phyloP scores from a whole-genome alignment of 2,888 invertebrate species.

The Drosophila koepferae region DNA sequence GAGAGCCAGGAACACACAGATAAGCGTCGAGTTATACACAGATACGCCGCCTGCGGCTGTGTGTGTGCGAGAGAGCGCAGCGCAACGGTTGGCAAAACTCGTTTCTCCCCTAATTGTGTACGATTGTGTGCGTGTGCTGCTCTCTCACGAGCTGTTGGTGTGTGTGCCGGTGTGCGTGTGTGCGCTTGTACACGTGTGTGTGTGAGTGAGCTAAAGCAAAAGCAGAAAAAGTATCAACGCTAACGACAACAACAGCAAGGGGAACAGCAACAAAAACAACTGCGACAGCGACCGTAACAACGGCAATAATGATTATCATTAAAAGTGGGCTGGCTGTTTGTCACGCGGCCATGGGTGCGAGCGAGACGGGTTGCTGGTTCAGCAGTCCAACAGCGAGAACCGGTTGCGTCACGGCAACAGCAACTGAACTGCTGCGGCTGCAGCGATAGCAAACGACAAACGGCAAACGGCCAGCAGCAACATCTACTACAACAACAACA shows the following conservation, averaged over 20 bases:
- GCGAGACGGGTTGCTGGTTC: conserved; percentile 43
- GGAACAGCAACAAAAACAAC: conserved; percentile 43
- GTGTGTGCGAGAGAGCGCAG: conserved; percentile 45
- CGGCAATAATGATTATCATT: conserved; percentile 83
- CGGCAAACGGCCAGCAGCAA: conserved; percentile 29
- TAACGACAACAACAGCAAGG: conserved; percentile 43
- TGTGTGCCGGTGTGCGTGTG: conserved; percentile 26
- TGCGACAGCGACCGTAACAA: conserved; percentile 71
- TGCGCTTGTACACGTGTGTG: conserved; percentile 11
- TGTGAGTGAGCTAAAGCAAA: conserved; percentile 42
- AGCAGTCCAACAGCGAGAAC: conserved; percentile 53
- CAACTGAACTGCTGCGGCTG: conserved; percentile 6
- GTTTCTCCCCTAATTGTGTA: conserved; percentile 64
- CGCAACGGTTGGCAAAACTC: conserved; percentile 54
- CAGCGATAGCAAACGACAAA: conserved; percentile 20
- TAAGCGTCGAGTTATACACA: conserved; percentile 28
- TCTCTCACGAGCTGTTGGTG: conserved; percentile 10
- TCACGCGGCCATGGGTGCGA: conserved; percentile 47
- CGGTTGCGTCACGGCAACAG: conserved; percentile 60
- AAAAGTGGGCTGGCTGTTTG: conserved; percentile 82
- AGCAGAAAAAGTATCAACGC: conserved; percentile 54
- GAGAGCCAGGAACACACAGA: conserved; percentile 17
- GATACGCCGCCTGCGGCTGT: conserved; percentile 26
- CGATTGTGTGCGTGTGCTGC: conserved; percentile 19
- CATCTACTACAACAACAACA: conserved; percentile 32